phyloP scores from a whole-genome alignment of 2,113 vertebrate genomes.

The Forbesichthys papilliferus region DNA sequence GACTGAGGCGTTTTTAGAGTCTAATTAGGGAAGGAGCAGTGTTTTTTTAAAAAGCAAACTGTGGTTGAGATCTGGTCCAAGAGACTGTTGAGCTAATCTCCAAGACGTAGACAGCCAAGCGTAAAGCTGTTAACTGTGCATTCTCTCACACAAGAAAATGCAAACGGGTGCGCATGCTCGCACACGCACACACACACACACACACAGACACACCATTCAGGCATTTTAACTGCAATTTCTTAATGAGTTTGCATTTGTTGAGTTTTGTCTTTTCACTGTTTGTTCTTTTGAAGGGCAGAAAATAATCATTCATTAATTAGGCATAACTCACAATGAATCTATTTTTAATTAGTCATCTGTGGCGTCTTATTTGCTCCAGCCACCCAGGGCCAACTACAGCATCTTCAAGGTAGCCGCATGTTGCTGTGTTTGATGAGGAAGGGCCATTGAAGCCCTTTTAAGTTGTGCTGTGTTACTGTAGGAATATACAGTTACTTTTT shows the following conservation, averaged over 20 bases:
- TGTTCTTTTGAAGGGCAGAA: neutral
- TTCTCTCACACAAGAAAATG: neutral
- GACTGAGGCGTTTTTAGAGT: neutral
- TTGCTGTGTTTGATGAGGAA: neutral
- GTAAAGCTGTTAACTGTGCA: neutral
- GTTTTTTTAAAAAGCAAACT: constrained; percentile 9
- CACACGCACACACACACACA: no score
- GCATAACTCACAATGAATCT: neutral
- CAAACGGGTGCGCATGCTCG: no score
- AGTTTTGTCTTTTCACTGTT: neutral
- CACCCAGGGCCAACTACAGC: constrained; percentile 10
- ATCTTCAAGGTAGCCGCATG: neutral
- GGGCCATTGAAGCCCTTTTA: neutral
- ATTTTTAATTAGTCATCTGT: constrained; percentile 15
- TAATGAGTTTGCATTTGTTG: neutral
- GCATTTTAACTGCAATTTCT: neutral
- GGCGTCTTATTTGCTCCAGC: neutral
- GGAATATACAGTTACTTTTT: no score
- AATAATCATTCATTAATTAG: constrained; percentile 18
- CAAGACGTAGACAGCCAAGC: neutral
- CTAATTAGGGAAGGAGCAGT: no score
- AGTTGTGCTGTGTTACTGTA: neutral
- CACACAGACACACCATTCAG: no score
- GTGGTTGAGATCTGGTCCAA: neutral
- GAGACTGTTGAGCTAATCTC: neutral